Evolutionary conservation across 2,888 invertebrate genomes (phyloP), one percentile per base, ranked within the genome.

Genomic region (Spodoptera littoralis): DNA sequence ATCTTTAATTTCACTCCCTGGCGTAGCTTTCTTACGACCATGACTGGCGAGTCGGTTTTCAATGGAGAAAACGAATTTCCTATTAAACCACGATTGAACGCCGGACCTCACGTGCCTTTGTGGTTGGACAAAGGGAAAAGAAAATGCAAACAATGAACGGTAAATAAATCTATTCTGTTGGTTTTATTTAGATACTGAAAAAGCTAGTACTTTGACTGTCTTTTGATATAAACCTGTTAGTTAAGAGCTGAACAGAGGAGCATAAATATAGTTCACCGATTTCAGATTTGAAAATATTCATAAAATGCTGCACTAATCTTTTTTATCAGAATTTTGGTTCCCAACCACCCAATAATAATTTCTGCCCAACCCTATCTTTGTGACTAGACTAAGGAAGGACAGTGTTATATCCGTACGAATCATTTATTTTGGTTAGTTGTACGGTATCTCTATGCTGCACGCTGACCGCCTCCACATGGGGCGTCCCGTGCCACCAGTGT

Each of bases 51-150:
- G 46, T 72, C 55, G 65, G 45, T 59, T 60, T 64, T 62, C 45
- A 60, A 58, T 59, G 49, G 75, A 54, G 75, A 72, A 77, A 72
- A 64, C 45, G 30, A 63, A 75, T 74, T 75, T 77, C 65, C 69
- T 69, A 69, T 60, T 69, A 66, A 60, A 65, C 61, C 56, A 36
- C 58, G 24, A 58, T 51, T 47, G 46, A 9, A 43, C 46, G 46
- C 43, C 47, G 36, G 58, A 57, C 48, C 60, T 73, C 58, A 18
- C 12, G 22, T 44, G 4, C 11, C 45, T 41, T 42, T 22, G 42
- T 22, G 49, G 47, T 70, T 27, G 51, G 46, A 52, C 41, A 57
- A 59, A 55, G 53, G 52, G 52, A 54, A 63, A 63, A 60, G 56
- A 24, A 55, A 59, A 73, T 50, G 22, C 8, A 70, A 73, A 70